These are phyloP conservation scores for Araneus ventricosus DNA, from an alignment of 1,140 invertebrate species.

Conservation along the genomic window DNA sequence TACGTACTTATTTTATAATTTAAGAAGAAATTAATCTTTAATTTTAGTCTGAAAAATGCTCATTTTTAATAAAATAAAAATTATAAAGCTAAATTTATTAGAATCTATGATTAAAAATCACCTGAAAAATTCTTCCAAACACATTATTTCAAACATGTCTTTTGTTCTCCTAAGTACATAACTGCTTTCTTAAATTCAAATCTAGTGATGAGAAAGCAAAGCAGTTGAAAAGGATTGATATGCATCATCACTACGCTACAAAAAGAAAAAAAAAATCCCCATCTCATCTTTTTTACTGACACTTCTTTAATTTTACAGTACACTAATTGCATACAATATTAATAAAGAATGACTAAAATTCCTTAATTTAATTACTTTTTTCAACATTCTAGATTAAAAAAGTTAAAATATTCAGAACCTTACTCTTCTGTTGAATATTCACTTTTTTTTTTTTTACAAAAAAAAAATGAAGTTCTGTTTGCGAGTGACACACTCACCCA, in stretches of 20 bases:
- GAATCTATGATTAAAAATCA: no score
- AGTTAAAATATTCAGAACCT: neutral
- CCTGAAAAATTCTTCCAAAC: no score
- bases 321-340: conserved; percentile 9
- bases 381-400: neutral
- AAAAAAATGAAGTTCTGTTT: neutral
- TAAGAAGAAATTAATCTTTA: no score
- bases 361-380: neutral
- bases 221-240: conserved; percentile 2
- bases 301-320: conserved; percentile 1
- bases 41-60: no score
- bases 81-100: no score
- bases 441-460: neutral
- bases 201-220: neutral
- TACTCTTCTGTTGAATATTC: neutral
- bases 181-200: no score
- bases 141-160: no score
- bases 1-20: no score
- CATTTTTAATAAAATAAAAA: no score
- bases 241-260: neutral
- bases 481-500: neutral
- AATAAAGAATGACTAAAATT: conserved; percentile 1
- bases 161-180: no score
- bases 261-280: neutral
- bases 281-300: neutral